Base-by-base conservation (phyloP, 1,140 invertebrate genomes). In the Eriocheir sinensis region DNA sequence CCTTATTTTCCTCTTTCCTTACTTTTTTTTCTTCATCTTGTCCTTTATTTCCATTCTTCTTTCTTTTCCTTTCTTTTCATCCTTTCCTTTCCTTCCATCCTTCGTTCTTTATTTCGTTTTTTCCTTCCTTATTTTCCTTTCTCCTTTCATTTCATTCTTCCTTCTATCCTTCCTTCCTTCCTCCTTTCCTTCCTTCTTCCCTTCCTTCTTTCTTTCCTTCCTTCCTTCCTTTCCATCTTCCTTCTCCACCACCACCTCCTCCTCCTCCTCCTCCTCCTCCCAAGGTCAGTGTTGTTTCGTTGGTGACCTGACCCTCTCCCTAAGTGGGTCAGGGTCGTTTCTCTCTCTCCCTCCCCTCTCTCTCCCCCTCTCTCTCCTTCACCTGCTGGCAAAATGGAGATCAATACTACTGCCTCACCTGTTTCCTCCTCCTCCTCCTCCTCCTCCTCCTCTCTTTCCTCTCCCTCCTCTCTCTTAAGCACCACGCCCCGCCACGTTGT, bases 341-440 rank as follows among this genome's bases (percentile, higher is more conserved):
- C 48, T 53, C 9, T 44, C 15, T n/a, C n/a, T 27, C 30, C 38
- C 44, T 44, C 41, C 21, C 9, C 27, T 53, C n/a, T 4, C 36
- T 53, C 44, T 53, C 88, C 41, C 53, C 21, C n/a, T 53, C 17
- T 17, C 21, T 21, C 60, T 72, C 60, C 27, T n/a, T 72, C 21
- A 72, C 60, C 60, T 72, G 48, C 60, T 72, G 60, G 9, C 60
- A 72, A 72, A 72, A 72, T n/a, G 60, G 21, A 72, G 60, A 72
- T 72, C 60, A 72, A 53, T 72, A 72, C 60, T 72, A 72, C 60
- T 21, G 60, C 60, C 44, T 53, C 88, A 30, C 88, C 53, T 34
- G 9, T 53, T 53, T 17, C 34, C 44, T 34, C 88, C 8, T 6
- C 44, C 6, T 32, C 80, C 86, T 89, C 86, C 83, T 38, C 83